These are phyloP conservation scores for Timema cristinae DNA, from an alignment of 2,888 invertebrate species.

Conservation along the genomic window DNA sequence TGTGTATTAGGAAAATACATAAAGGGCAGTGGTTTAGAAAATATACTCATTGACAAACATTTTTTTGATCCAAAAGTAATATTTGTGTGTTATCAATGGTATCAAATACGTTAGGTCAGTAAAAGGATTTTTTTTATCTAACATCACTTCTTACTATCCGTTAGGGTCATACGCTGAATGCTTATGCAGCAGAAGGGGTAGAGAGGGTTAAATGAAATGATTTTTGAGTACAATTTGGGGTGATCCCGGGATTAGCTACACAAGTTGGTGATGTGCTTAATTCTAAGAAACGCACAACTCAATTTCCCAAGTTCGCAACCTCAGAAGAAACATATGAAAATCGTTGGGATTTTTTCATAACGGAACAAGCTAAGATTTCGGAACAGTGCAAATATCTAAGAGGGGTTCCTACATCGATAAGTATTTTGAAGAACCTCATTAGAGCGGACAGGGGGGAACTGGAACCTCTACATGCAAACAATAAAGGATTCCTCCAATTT, in stretches of 20 bases:
- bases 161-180: no score
- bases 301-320: background rate
- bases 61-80: background rate
- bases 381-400: background rate
- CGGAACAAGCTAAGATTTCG: background rate
- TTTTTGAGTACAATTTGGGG: background rate
- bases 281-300: background rate
- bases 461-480: background rate
- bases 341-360: background rate
- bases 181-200: background rate
- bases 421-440: background rate
- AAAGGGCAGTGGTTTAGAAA: background rate
- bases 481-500: background rate
- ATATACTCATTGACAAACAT: background rate
- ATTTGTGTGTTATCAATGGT: background rate
- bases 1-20: background rate
- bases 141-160: no score
- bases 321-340: background rate
- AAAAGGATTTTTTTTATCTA: no score
- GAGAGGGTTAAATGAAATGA: background rate
- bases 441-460: conserved; percentile 9
- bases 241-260: background rate
- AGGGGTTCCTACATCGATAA: background rate
- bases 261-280: background rate
- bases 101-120: background rate